Percentiles rank a stretch among this genome's conserved stretches.
Conservation (phyloP, 2,113 vertebrate species). For the Arvicanthis niloticus region DNA sequence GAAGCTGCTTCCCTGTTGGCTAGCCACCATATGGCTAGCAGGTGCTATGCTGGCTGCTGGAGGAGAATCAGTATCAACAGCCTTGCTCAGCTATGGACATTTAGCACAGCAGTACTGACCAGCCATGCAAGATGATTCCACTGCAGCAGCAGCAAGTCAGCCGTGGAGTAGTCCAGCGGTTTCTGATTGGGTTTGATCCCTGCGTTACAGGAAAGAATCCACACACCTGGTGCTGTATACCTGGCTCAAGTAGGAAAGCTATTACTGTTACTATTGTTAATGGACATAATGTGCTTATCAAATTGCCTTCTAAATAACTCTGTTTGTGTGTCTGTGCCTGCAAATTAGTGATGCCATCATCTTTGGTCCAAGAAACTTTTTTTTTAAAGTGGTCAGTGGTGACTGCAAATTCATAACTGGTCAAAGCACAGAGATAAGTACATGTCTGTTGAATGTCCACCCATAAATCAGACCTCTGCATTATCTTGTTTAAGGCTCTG, state of each 20-base stretch:
- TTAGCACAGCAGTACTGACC: neutral
- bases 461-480: neutral
- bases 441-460: neutral
- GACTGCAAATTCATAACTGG: neutral
- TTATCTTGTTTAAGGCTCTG: neutral
- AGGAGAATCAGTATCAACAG: neutral
- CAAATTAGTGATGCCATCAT: neutral
- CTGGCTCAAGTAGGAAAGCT: neutral
- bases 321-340: neutral
- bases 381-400: neutral
- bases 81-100: neutral
- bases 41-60: neutral
- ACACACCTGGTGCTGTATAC: neutral
- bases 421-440: neutral
- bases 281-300: neutral
- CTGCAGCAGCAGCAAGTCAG: neutral
- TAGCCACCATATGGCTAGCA: neutral
- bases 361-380: neutral
- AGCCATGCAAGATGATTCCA: neutral
- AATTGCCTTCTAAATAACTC: neutral
- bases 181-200: neutral
- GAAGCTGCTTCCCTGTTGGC: neutral
- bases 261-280: neutral
- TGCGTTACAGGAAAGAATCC: neutral
- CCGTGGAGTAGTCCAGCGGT: neutral